phyloP scores from a whole-genome alignment of 37 sponge, comb jelly and placozoan genomes.

The Beroe forskalii region DNA sequence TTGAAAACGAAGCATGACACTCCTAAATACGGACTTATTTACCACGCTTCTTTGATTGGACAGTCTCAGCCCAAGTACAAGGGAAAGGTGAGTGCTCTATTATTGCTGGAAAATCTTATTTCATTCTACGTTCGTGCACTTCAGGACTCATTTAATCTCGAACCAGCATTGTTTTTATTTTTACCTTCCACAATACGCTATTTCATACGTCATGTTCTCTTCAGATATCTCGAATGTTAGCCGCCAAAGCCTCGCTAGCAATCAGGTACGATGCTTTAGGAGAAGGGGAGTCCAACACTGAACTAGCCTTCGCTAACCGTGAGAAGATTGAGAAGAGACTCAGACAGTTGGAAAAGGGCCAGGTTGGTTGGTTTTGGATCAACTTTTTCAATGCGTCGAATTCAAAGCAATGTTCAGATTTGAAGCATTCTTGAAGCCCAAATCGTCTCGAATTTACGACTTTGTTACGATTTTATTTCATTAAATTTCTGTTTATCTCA shows the following conservation, averaged over 20 bases:
- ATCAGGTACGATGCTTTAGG: conserved; percentile 91
- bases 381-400: too few species aligned
- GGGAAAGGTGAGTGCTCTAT: conserved; percentile 72
- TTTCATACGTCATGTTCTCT: too few species aligned
- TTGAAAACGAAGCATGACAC: conserved; percentile 97
- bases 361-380: too few species aligned
- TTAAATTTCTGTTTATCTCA: conserved; percentile 5
- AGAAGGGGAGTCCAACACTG: conserved; percentile 73
- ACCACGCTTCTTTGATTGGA: conserved; percentile 96
- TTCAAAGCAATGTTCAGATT: too few species aligned
- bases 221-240: conserved; percentile 89
- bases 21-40: conserved; percentile 96
- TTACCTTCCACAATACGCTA: too few species aligned
- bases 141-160: too few species aligned
- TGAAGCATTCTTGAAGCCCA: too few species aligned
- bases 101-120: too few species aligned
- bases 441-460: too few species aligned
- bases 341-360: conserved; percentile 75
- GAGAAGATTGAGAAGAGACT: conserved; percentile 80
- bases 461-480: background rate
- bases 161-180: too few species aligned
- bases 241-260: conserved; percentile 92
- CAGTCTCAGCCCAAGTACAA: conserved; percentile 88
- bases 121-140: too few species aligned
- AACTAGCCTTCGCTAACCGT: conserved; percentile 73